These are phyloP conservation scores for Amaurobius ferox DNA, from an alignment of 2,888 invertebrate species.

Conservation along the genomic window DNA sequence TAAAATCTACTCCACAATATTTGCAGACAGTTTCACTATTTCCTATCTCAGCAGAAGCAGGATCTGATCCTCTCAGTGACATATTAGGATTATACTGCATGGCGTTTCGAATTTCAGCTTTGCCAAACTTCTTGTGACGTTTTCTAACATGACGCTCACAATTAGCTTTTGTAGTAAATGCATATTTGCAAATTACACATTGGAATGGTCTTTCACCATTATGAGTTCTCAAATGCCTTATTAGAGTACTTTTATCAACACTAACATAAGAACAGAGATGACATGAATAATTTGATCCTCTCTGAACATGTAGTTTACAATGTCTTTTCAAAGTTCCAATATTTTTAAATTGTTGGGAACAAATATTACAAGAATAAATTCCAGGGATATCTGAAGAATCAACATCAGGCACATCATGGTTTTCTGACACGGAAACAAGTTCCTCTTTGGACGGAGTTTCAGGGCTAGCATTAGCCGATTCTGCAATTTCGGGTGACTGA, in stretches of 20 bases:
- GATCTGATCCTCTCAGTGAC: constrained; percentile 57
- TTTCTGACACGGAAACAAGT: not conserved
- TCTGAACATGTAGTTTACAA: constrained; percentile 81
- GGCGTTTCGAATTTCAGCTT: constrained; percentile 91
- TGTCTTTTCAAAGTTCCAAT: constrained; percentile 93
- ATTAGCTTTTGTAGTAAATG: constrained; percentile 97
- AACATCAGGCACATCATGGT: constrained; percentile 46
- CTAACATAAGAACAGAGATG: constrained; percentile 94
- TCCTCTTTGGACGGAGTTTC: constrained; percentile 66
- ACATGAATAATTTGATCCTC: constrained; percentile 84
- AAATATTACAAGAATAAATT: constrained; percentile 84
- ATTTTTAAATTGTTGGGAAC: constrained; percentile 91
- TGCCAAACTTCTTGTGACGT: constrained; percentile 89
- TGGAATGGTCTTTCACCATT: constrained; percentile 97
- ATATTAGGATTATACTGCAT: constrained; percentile 80
- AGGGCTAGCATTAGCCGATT: constrained; percentile 64
- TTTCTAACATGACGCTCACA: constrained; percentile 96
- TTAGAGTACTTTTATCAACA: constrained; percentile 92
- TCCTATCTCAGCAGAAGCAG: constrained; percentile 70
- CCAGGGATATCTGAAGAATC: constrained; percentile 20
- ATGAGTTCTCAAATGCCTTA: constrained; percentile 94
- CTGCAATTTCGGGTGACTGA: constrained; percentile 53
- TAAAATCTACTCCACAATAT: constrained; percentile 79
- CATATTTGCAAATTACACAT: constrained; percentile 95
- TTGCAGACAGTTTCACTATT: constrained; percentile 78